Evolutionary conservation across 2,797 vertebrate genomes (phyloP), one percentile per base, ranked within the genome.

Genomic region (Apogon hyalosoma): DNA sequence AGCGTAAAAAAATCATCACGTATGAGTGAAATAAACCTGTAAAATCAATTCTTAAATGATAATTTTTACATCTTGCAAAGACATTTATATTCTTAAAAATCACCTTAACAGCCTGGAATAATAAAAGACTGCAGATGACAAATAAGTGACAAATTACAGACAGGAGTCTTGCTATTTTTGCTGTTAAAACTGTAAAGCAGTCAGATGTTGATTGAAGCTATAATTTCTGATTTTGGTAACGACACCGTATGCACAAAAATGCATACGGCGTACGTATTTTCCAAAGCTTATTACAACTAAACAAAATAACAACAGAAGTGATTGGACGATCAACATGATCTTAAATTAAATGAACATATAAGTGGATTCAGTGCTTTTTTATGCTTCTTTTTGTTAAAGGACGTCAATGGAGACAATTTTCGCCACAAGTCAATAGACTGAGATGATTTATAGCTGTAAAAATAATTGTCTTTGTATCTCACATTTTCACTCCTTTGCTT

Each of bases 391-490:
- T 79, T 73, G 38, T 66, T 58, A 2, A 62, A 49, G 67, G 78
- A 79, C 63, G 67, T 33, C 33, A 31, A 77, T 59, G 69, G 31
- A 75, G 62, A 85, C 62, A 43, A 36, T 63, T 73, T 67, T 57
- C 78, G 76, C 77, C 68, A 84, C 69, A 66, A 68, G 71, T 85
- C 69, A 40, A 65, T 28, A 76, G 72, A 75, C 51, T 65, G 63
- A 74, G 76, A 82, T 71, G 69, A 82, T 78, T 74, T 73, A 69
- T 68, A 86, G 71, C 55, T 83, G 85, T 88, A 88, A 85, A 90
- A 90, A 90, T 75, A 82, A 81, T 63, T 75, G 77, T 88, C 86
- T 82, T 79, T 82, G 62, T 72, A 78, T 73, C 50, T 82, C 76
- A 71, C 69, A 24, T 75, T 70, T 54, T 66, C 56, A 45, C 42